These are phyloP conservation scores for Poecilia velifera DNA, from an alignment of 2,797 vertebrate species.

Conservation along the genomic window DNA sequence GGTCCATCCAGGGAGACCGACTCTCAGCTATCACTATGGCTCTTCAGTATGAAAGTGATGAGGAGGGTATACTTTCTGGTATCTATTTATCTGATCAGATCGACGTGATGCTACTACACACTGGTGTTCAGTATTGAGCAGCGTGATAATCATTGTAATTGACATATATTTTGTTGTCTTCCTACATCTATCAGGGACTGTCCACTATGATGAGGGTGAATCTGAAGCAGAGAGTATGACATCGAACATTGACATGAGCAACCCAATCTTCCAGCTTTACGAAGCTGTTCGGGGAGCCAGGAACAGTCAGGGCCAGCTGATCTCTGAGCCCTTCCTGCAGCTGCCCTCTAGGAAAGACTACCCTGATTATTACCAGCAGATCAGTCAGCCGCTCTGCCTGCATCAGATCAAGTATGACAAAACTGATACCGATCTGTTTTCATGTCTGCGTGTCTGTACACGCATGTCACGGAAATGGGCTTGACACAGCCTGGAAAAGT, in stretches of 20 bases:
- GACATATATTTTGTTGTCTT: neutral
- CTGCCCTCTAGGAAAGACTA: constrained; percentile 97
- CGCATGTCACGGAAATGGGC: neutral
- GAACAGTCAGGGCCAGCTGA: constrained; percentile 95
- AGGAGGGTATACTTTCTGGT: constrained; percentile 94
- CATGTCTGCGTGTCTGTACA: neutral
- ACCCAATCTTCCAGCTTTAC: constrained; percentile 96
- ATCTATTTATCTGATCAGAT: constrained; percentile 27
- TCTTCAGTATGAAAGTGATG: constrained; percentile 97
- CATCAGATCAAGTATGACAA: constrained; percentile 92
- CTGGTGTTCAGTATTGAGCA: neutral
- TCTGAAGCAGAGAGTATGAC: constrained; percentile 95
- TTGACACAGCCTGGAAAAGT: constrained; percentile 1
- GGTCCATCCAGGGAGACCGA: constrained; percentile 91
- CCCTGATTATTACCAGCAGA: constrained; percentile 97
- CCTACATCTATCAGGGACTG: constrained; percentile 79
- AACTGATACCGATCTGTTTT: constrained; percentile 1
- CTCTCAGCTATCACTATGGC: constrained; percentile 97
- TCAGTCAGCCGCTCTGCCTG: constrained; percentile 91
- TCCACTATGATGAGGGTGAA: constrained; percentile 95
- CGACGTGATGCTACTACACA: neutral
- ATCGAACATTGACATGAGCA: constrained; percentile 94
- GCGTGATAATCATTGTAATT: neutral
- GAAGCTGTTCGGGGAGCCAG: constrained; percentile 92
- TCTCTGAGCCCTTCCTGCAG: constrained; percentile 96